phyloP scores from a whole-genome alignment of 2,797 vertebrate genomes.

The Crocodylus rhombifer region DNA sequence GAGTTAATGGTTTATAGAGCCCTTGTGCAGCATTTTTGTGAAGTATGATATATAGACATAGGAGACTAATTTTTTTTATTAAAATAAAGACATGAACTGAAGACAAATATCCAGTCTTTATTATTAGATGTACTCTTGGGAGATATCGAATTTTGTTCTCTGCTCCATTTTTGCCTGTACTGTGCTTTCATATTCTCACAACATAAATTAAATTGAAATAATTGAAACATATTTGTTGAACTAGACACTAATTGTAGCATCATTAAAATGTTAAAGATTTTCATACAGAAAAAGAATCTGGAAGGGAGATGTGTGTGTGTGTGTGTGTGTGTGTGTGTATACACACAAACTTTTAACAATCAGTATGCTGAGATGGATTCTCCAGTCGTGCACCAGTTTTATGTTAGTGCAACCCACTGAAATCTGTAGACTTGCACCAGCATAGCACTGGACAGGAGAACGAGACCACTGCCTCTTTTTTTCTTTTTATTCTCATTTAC shows the following conservation, averaged over 20 bases:
- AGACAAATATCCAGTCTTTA: background rate
- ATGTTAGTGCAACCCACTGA: background rate
- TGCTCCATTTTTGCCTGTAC: background rate
- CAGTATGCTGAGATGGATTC: too few species aligned
- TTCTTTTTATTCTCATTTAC: background rate
- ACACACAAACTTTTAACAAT: background rate
- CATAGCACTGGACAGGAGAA: background rate
- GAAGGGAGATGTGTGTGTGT: background rate
- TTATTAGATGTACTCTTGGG: background rate
- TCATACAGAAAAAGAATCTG: background rate
- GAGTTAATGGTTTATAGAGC: background rate
- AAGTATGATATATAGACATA: background rate
- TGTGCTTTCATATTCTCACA: background rate
- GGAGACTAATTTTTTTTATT: background rate
- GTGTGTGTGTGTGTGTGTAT: background rate
- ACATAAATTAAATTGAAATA: background rate
- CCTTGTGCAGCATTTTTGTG: background rate
- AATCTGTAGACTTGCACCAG: background rate
- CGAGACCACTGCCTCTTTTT: background rate
- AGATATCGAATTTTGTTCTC: background rate
- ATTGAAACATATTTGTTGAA: background rate
- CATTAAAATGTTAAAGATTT: background rate
- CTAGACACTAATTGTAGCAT: background rate
- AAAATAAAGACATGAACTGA: background rate
- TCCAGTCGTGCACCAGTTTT: background rate